Evolutionary conservation across 2,113 vertebrate genomes (phyloP).

Genomic region (Tragulus kanchil): DNA sequence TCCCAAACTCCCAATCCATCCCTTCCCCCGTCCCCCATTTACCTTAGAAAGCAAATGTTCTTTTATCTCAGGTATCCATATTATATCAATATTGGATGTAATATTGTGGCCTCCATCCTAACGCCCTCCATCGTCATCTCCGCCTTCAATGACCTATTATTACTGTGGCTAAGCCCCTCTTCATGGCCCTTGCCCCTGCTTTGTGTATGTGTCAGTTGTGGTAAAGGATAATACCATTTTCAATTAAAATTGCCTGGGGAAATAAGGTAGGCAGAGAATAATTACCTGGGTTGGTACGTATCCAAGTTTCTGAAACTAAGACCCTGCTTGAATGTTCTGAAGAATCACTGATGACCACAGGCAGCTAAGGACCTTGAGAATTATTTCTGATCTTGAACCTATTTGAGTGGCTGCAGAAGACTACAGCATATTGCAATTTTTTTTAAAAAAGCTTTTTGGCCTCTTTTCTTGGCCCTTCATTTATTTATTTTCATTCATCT

Average conservation of each 20-base stretch:
- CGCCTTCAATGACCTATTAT: not conserved
- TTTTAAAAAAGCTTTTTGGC: too few species aligned
- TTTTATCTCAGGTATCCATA: not conserved
- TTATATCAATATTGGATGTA: not conserved
- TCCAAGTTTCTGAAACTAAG: conserved; percentile 70
- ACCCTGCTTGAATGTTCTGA: conserved; percentile 54
- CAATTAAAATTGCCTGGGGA: conserved; percentile 84
- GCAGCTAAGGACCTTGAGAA: not conserved
- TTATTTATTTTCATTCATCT: too few species aligned
- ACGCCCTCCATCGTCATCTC: not conserved
- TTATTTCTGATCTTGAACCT: not conserved
- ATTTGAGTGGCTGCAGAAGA: not conserved
- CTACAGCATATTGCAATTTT: too few species aligned
- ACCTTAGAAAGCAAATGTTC: not conserved
- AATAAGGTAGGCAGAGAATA: conserved; percentile 83
- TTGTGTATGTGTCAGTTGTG: not conserved
- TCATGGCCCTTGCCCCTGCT: too few species aligned
- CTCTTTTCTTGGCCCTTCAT: too few species aligned
- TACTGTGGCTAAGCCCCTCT: not conserved
- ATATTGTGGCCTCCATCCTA: not conserved
- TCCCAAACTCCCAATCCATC: not conserved
- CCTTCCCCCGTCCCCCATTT: not conserved
- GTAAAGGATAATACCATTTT: conserved; percentile 74
- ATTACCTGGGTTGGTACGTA: conserved; percentile 79
- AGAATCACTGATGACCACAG: not conserved